Percentiles rank a stretch among this genome's conserved stretches.
phyloP scores from a whole-genome alignment of 2,113 vertebrate genomes.

The Catagonus wagneri region DNA sequence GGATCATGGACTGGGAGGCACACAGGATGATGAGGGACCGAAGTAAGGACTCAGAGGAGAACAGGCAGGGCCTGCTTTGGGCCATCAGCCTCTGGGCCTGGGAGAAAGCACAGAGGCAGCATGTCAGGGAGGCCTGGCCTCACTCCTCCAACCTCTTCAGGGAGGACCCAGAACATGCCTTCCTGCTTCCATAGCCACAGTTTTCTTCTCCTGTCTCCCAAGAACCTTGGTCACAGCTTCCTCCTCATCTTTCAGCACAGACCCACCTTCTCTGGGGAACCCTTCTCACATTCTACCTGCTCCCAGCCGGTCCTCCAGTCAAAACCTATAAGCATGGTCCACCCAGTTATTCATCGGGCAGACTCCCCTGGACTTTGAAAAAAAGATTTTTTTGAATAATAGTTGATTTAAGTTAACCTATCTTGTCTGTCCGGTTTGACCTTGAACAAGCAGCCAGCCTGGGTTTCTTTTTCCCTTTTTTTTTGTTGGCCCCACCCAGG shows the following conservation, averaged over 20 bases:
- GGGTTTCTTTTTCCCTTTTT: background rate
- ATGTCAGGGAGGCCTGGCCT: background rate
- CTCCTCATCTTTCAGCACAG: no score
- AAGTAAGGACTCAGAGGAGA: conserved; percentile 88
- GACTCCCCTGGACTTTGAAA: no score
- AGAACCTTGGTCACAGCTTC: no score
- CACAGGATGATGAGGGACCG: conserved; percentile 90
- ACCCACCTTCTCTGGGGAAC: background rate
- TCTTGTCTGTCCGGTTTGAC: background rate
- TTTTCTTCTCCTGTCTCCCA: background rate
- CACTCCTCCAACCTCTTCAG: background rate
- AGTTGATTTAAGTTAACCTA: no score
- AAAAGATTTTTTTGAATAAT: no score
- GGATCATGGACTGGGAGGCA: conserved; percentile 85
- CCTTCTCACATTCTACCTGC: background rate
- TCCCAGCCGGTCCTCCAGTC: background rate
- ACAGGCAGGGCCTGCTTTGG: conserved; percentile 57
- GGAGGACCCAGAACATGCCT: background rate
- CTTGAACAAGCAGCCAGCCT: background rate
- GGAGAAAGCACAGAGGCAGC: conserved; percentile 41
- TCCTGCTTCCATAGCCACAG: background rate
- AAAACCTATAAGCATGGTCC: background rate
- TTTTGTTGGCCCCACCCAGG: no score
- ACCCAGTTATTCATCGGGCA: background rate
- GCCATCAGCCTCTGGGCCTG: conserved; percentile 80